Evolutionary conservation across 2,888 invertebrate genomes (phyloP).

Genomic region (Pyrochroa serraticornis): DNA sequence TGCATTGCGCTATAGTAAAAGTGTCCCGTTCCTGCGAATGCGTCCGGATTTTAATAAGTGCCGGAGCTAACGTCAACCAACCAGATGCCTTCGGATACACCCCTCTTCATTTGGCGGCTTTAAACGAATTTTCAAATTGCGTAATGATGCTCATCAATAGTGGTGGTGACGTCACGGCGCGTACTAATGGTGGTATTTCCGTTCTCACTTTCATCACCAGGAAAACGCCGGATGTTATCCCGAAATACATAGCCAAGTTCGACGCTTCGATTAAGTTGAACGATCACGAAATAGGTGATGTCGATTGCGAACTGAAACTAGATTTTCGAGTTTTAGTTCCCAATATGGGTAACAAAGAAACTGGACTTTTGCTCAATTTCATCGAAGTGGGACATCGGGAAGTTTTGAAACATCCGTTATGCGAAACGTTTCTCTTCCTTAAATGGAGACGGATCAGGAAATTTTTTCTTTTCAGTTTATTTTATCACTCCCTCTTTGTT

Average conservation of each 20-base stretch:
- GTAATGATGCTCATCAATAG: conserved; percentile 75
- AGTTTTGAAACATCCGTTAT: conserved; percentile 81
- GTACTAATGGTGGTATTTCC: conserved; percentile 81
- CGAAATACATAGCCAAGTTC: conserved; percentile 66
- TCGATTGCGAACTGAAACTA: conserved; percentile 80
- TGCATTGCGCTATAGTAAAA: conserved; percentile 82
- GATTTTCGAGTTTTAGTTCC: conserved; percentile 71
- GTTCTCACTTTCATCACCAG: conserved; percentile 82
- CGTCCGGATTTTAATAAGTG: conserved; percentile 68
- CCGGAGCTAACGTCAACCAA: conserved; percentile 75
- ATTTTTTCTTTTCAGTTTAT: conserved; percentile 78
- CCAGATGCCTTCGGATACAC: conserved; percentile 85
- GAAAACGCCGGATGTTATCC: conserved; percentile 82
- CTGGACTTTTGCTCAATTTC: conserved; percentile 72
- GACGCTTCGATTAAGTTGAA: conserved; percentile 78
- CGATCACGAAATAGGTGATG: conserved; percentile 85
- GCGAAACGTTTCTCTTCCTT: conserved; percentile 81
- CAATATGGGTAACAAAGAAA: conserved; percentile 71
- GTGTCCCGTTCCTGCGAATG: conserved; percentile 75
- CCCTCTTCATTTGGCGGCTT: conserved; percentile 80
- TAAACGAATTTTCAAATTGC: conserved; percentile 81
- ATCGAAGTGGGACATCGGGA: conserved; percentile 82
- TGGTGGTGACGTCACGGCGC: conserved; percentile 81
- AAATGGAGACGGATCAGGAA: conserved; percentile 85
- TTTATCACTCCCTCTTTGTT: conserved; percentile 79